Base-by-base conservation (phyloP, 1,140 invertebrate genomes). In the Drosophila aff. region DNA sequence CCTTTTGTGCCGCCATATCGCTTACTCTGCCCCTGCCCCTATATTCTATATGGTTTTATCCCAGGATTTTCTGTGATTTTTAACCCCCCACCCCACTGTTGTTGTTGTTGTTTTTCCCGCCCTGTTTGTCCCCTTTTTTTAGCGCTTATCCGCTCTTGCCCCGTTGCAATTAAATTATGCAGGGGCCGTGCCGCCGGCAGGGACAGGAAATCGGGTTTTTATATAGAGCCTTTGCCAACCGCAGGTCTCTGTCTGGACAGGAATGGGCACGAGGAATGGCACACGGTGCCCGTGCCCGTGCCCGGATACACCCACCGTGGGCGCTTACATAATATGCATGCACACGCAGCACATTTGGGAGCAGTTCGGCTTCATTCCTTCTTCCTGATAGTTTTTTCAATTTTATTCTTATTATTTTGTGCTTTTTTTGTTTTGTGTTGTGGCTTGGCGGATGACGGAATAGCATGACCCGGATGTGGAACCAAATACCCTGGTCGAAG, bases 301-400 rank as follows among this genome's bases (percentile, higher is more conserved):
- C 21, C 21, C 3, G 15, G 21, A 13, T 16, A 26, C 46, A 33
- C 61, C 47, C 46, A 41, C 41, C 47, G 57, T 38, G 21, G 21
- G 31, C 26, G 64, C 43, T 66, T 76, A 55, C 67, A 72, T 76
- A 81, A 79, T 82, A 81, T 85, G 82, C 82, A 87, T 82, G 76
- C 80, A 82, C 83, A 82, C 83, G 76, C 83, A 86, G 83, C 67
- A 77, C 83, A 83, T 86, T 89, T 83, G 83, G 83, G 80, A 83
- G 80, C 61, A 77, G 76, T 82, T 86, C 61, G 67, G 76, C 66
- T 50, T 60, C 21, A 75, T 58, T 40, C 15, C 41, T 62, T 72
- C 61, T 64, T 68, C 52, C 57, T 49, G 43, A 31, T 50, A 41
- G 38, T 31, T 47, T 26, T 36, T 38, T 49, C 36, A 57, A 57